Evolutionary conservation across 2,888 invertebrate genomes (phyloP), one percentile per base, ranked within the genome.

Genomic region (Bhutanitis thaidina): DNA sequence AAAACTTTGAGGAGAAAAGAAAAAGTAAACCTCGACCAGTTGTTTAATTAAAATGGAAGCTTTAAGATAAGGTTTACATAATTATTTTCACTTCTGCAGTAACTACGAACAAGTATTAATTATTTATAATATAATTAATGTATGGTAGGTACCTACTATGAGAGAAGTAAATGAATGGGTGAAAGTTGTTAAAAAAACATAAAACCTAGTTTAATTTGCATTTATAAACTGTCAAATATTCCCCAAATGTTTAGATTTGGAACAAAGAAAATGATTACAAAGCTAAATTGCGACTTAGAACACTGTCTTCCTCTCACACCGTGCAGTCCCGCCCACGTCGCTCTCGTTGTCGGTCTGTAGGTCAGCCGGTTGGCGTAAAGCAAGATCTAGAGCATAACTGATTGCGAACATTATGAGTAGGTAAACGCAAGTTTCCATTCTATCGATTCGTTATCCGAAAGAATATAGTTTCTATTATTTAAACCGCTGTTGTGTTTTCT

Each of bases 261-360:
- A 20, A 20, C 20, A 20, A 20, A 20, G 20, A 3, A 27, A 27
- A 27, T 34, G n/a, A 7, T 34, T 12, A 10, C 7, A 12, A n/a
- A 34, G 25, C 16, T 25, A 25, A 25, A 39, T 13, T 25, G 8
- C 25, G 34, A 1, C 13, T 34, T 34, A 8, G 34, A 29, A 36
- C 13, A 10, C n/a, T 0, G 12, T 25, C 37, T 34, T 20, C 37
- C 37, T 30, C 37, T 49, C 38, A 38, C 37, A 49, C 38, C 25
- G 43, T 9, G 10, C 27, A 7, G 12, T 27, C 27, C n/a, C 43
- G 15, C 30, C 29, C 16, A 27, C 20, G 7, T 27, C 14, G 30
- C 46, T 37, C 35, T 40, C 41, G 10, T 41, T 49, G 13, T 16
- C 46, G 39, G 43, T 38, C 38, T 49, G 49, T 49, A 43, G 49